These are phyloP conservation scores for Euphydryas editha DNA, from an alignment of 2,888 invertebrate species.

Conservation along the genomic window DNA sequence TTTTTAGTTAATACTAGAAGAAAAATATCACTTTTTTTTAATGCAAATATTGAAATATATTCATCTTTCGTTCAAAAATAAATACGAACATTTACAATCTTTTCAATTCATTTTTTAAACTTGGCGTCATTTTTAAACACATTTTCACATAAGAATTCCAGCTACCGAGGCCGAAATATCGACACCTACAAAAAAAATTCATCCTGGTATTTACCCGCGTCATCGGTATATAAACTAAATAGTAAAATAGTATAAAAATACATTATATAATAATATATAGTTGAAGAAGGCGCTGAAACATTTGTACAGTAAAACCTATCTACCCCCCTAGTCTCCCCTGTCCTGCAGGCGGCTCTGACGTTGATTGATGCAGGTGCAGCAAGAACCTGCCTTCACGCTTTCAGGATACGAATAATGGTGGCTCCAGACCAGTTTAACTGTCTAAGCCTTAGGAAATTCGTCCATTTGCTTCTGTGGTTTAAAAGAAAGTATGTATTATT, in stretches of 20 bases:
- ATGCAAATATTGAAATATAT: too few relatives aligned
- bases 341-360: conserved; percentile 61
- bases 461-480: conserved; percentile 13
- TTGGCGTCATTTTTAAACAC: neutral
- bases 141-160: neutral
- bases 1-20: too few relatives aligned
- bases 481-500: neutral
- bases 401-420: conserved; percentile 39
- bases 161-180: neutral
- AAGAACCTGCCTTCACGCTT: conserved; percentile 63
- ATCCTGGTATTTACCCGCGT: neutral
- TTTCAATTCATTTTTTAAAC: too few relatives aligned
- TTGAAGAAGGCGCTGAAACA: conserved; percentile 41
- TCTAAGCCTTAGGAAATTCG: conserved; percentile 34
- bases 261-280: conserved; percentile 34
- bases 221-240: conserved; percentile 1
- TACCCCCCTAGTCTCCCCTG: conserved; percentile 61
- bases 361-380: conserved; percentile 78
- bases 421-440: conserved; percentile 37
- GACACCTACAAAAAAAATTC: neutral
- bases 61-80: too few relatives aligned
- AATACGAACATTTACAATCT: too few relatives aligned
- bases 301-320: conserved; percentile 44
- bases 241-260: conserved; percentile 15
- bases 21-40: too few relatives aligned